These are phyloP conservation scores for Pandemis cinnamomeana DNA, from an alignment of 2,888 invertebrate genomes.

Conservation along the genomic window DNA sequence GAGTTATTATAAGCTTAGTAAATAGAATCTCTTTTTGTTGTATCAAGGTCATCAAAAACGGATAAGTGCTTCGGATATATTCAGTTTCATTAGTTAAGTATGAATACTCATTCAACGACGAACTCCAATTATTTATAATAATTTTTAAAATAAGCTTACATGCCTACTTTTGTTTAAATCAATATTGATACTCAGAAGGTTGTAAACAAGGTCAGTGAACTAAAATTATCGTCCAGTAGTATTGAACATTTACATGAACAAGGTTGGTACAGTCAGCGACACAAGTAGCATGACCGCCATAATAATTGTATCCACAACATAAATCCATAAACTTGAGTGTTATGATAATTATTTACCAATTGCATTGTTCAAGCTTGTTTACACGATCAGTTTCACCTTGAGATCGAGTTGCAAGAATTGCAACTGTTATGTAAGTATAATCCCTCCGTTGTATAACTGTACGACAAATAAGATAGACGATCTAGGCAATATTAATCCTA, in stretches of 20 bases:
- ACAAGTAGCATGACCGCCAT: not conserved
- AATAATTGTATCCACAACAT: not conserved
- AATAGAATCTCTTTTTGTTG: too few species aligned
- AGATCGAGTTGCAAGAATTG: constrained; percentile 26
- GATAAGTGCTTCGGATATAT: too few species aligned
- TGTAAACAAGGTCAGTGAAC: constrained; percentile 30
- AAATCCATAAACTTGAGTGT: constrained; percentile 7
- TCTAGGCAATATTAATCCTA: not conserved
- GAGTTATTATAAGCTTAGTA: too few species aligned
- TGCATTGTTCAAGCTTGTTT: constrained; percentile 15
- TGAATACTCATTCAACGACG: too few species aligned
- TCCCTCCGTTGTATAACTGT: constrained; percentile 10
- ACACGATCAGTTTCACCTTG: constrained; percentile 33
- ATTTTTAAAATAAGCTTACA: not conserved
- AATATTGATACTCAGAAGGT: constrained; percentile 7
- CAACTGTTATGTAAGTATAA: constrained; percentile 26
- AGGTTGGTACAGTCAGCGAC: constrained; percentile 30
- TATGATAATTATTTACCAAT: not conserved
- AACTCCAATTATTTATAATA: not conserved
- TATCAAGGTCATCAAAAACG: too few species aligned
- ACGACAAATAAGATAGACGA: constrained; percentile 6
- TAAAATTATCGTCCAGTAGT: constrained; percentile 10
- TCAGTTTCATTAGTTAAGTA: too few species aligned
- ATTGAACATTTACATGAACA: constrained; percentile 13
- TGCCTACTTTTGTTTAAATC: not conserved